Percentiles rank a stretch among this genome's conserved stretches.
Evolutionary conservation across 2,113 vertebrate species (phyloP).

Genomic region (Apodemus sylvaticus): DNA sequence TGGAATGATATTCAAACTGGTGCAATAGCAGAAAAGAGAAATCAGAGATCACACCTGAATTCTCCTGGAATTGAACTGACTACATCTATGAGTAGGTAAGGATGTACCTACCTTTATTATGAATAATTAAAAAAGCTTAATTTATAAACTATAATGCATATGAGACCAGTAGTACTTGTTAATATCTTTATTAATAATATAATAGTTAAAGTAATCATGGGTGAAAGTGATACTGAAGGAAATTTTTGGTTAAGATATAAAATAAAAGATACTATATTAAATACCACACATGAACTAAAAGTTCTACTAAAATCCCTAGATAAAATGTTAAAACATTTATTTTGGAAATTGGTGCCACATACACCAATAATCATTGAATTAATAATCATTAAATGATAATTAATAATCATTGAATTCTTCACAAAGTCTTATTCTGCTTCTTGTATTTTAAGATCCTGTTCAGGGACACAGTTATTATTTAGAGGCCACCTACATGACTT

Average conservation of each 20-base stretch:
- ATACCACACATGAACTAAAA: background rate
- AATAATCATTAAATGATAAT: background rate
- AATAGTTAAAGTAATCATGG: conserved; percentile 27
- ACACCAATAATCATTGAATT: background rate
- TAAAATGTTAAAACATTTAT: background rate
- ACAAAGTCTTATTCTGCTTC: conserved; percentile 48
- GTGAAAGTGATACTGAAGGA: background rate
- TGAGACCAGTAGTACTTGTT: background rate
- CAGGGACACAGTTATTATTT: background rate
- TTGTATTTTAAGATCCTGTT: conserved; percentile 38
- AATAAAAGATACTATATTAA: background rate
- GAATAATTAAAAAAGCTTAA: background rate
- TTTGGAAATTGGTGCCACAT: background rate
- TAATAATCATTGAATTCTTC: background rate
- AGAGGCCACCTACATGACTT: background rate
- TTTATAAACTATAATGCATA: background rate
- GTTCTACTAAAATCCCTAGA: background rate
- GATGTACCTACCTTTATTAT: background rate
- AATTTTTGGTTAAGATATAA: background rate
- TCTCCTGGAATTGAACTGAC: background rate
- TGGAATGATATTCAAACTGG: background rate
- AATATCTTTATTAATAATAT: background rate
- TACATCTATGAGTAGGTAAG: background rate
- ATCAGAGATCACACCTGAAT: background rate
- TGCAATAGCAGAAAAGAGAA: background rate